Percentiles rank a stretch among this genome's conserved stretches.
phyloP scores from a whole-genome alignment of 2,888 invertebrate species.

The Parasteatoda lunata region DNA sequence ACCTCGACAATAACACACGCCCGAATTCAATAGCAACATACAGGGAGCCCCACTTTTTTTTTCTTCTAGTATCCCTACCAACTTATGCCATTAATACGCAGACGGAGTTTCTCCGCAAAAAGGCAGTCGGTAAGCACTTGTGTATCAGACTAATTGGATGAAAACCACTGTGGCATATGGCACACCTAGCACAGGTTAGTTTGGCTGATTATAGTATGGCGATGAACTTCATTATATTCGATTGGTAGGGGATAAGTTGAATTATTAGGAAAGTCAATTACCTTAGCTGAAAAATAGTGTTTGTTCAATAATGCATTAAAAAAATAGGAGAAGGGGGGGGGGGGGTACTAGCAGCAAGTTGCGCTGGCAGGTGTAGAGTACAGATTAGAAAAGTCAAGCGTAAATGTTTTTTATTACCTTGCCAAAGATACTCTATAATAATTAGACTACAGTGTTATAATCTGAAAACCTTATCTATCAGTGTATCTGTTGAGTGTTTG shows the following conservation, averaged over 20 bases:
- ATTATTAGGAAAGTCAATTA: background rate
- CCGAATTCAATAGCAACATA: conserved; percentile 49
- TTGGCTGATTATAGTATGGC: background rate
- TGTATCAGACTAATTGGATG: conserved; percentile 66
- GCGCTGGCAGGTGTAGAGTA: too few species aligned
- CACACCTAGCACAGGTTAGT: conserved; percentile 17
- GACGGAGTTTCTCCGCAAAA: conserved; percentile 60
- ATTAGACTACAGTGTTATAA: too few species aligned
- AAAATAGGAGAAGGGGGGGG: too few species aligned
- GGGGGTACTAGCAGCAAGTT: too few species aligned
- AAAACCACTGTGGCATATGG: conserved; percentile 60
- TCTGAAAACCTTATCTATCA: too few species aligned
- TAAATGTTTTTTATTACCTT: too few species aligned
- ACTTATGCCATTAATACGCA: conserved; percentile 39
- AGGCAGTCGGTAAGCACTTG: conserved; percentile 51
- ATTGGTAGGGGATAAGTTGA: background rate
- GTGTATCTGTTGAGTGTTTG: too few species aligned
- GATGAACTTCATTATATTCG: background rate
- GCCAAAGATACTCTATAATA: too few species aligned
- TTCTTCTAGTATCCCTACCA: conserved; percentile 11
- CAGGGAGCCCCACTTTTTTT: conserved; percentile 37
- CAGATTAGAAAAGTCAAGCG: too few species aligned
- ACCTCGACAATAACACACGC: conserved; percentile 65
- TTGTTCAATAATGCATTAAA: background rate
- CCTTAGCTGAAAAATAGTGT: background rate